Conservation (phyloP, 2,888 invertebrate species). For the Dione juno region DNA sequence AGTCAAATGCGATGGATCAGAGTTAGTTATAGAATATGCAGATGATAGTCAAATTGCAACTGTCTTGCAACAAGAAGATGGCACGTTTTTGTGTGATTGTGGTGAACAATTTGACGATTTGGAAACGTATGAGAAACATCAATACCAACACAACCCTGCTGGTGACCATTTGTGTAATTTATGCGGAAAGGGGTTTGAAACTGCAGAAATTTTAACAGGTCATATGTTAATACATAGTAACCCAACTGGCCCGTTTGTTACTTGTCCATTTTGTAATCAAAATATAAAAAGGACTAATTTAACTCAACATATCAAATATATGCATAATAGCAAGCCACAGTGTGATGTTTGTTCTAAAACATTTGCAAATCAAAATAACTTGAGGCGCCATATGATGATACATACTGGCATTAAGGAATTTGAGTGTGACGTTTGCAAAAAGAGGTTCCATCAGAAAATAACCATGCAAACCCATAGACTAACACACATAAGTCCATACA, state of each 20-base stretch:
- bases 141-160: slow-evolving; percentile 68
- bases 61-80: slow-evolving; percentile 72
- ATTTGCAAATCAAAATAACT: slow-evolving; percentile 78
- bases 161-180: slow-evolving; percentile 72
- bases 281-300: slow-evolving; percentile 68
- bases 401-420: slow-evolving; percentile 75
- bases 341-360: slow-evolving; percentile 74
- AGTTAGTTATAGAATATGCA: slow-evolving; percentile 76
- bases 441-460: slow-evolving; percentile 77
- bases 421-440: slow-evolving; percentile 76
- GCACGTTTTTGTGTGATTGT: slow-evolving; percentile 74
- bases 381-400: slow-evolving; percentile 80
- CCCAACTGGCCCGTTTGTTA: slow-evolving; percentile 59
- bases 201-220: slow-evolving; percentile 72
- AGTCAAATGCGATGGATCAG: slow-evolving; percentile 74
- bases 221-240: slow-evolving; percentile 74
- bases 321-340: slow-evolving; percentile 73
- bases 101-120: slow-evolving; percentile 74
- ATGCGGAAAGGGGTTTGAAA: slow-evolving; percentile 78
- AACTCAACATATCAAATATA: slow-evolving; percentile 78
- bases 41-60: slow-evolving; percentile 73
- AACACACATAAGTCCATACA: slow-evolving; percentile 69
- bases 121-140: slow-evolving; percentile 73
- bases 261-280: slow-evolving; percentile 75
- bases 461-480: slow-evolving; percentile 79